Conservation (phyloP, 2,113 vertebrate genomes). For the Salvelinus fontinalis region DNA sequence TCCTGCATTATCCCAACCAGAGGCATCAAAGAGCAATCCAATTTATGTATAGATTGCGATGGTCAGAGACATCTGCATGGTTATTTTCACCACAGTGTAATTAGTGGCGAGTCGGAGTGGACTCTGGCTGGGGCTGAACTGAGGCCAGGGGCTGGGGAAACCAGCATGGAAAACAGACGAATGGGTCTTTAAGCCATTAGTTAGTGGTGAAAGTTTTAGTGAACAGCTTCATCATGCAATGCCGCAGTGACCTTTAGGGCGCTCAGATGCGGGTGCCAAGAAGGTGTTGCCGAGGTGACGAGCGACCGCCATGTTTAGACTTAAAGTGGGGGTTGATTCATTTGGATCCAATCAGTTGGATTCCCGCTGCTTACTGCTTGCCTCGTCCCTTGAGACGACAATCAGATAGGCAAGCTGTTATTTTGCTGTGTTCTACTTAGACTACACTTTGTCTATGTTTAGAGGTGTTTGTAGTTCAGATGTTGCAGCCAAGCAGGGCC, state of each 20-base stretch:
- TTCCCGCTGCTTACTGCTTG: neutral
- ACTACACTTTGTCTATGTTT: neutral
- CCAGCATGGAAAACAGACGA: neutral
- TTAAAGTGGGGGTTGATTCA: neutral
- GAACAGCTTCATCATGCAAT: constrained; percentile 17
- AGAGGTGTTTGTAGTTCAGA: neutral
- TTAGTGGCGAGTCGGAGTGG: constrained; percentile 42
- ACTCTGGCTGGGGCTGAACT: constrained; percentile 5
- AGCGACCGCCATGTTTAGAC: neutral
- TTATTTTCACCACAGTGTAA: constrained; percentile 49
- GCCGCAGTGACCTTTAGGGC: constrained; percentile 9
- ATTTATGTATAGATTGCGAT: constrained; percentile 16
- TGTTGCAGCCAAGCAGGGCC: neutral
- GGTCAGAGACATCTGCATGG: constrained; percentile 48
- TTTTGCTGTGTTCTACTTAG: neutral
- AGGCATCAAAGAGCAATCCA: neutral
- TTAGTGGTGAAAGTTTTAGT: constrained; percentile 2
- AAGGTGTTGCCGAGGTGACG: constrained; percentile 14
- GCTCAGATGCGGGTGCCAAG: constrained; percentile 4
- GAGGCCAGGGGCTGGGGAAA: neutral
- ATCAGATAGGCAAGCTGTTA: neutral
- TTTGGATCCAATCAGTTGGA: neutral
- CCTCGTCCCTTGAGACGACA: neutral
- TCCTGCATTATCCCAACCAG: constrained; percentile 61
- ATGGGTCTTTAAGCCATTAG: neutral